Evolutionary conservation across 2,888 invertebrate genomes (phyloP), one percentile per base, ranked within the genome.

Genomic region (Thereva unica): DNA sequence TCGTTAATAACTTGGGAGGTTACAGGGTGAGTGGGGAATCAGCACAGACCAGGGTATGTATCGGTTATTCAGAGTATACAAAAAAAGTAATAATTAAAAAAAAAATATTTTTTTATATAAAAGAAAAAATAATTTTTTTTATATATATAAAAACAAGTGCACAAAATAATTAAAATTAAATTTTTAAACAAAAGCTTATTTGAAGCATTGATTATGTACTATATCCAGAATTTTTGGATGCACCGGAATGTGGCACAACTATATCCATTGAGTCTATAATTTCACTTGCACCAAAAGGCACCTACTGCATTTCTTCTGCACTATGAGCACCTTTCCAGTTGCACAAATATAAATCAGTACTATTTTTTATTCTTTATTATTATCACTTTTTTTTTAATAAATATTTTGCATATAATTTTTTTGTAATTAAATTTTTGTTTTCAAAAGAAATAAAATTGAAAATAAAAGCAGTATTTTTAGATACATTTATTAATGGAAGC

Each of bases 21-120:
- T 85, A 90, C 85, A 89, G 91, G 91, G 94, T 94, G 92, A 93
- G 92, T 92, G 90, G 90, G 85, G 90, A 90, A 84, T 85, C 87
- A 85, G 85, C 88, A 85, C 88, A 87, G 81, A 89, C 89, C 85
- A 89, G 90, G 90, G 90, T 90, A 90, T 89, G 90, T 90, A 90
- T 89, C 86, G 79, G 81, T 81, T 81, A 75, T 76, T 72, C 71
- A 69, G 68, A 64, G 55, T 66, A 68, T 63, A 38, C 38, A 12
- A 47, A 49, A 61, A 49, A 54, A 61, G 53, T 53, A 59, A 67
- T 54, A 67, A 47, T 67, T 61, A 56, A 44, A 50, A 63, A 66
- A n/a, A 23, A 23, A 23, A 23, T 23, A 23, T 23, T 23, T 23
- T 23, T 23, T 23, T 23, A 23, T 23, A n/a, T 23, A 23, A 23